Base-by-base conservation (phyloP, 2,888 invertebrate species). In the Prionchulus punctatus region DNA sequence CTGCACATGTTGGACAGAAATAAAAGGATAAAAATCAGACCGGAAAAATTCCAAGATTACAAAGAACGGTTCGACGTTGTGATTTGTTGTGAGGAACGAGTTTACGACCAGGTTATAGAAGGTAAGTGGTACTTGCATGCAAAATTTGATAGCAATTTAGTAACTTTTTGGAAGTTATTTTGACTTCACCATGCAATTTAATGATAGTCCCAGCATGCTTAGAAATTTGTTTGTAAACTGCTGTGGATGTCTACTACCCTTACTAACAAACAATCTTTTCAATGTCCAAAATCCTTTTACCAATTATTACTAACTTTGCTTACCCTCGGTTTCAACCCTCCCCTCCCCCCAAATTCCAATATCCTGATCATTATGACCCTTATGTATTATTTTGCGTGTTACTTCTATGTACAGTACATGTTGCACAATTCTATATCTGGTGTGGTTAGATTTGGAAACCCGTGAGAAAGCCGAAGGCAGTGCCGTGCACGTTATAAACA, bases 1-100 rank as follows among this genome's bases (percentile, higher is more conserved):
- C 79, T 99, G 55, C 90, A 96, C 71, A 99, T 99, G 86, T 75
- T 99, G 66, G 98, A 99, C 71, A 80, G 98, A 64, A 99, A 99
- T 74, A 78, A 90, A 61, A 79, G 96, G 69, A 91, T 99, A 62
- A 99, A 99, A 75, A 79, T 82, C 30, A 81, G 80, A 59, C 98
- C 98, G 1, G 92, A 99, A 74, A 81, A 86, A 65, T 98, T 99
- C 76, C 98, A 99, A 75, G 78, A 80, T 12, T 82, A 83, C 61
- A 79, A 79, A 61, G 90, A 94, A 61, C 82, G 82, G 67, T 99
- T 98, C 73, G 92, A 96, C 76, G 82, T 99, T 55, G 81, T 99
- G 58, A 84, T 99, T 63, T 91, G 94, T 0, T 90, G 92, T 69
- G 98, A 99, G 73, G 98, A 99, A 72, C 78, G 96, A 63, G 96